Evolutionary conservation across 2,888 invertebrate species (phyloP), one percentile per base, ranked within the genome.

Genomic region (Hydraecia micacea): DNA sequence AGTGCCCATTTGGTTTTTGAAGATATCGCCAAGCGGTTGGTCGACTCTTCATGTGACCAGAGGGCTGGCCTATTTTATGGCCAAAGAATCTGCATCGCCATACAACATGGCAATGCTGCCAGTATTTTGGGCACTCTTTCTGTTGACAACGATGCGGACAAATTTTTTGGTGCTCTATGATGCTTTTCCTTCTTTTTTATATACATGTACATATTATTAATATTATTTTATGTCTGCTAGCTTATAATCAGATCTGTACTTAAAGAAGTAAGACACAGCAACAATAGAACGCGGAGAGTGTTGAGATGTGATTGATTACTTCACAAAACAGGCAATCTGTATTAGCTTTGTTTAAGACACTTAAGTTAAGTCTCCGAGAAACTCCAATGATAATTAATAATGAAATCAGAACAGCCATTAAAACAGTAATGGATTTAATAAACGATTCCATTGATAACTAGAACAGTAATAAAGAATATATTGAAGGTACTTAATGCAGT

Each of bases 261-360:
- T 15, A 36, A 52, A 67, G 15, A n/a, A 49, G 32, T 13, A 32
- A 67, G 46, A 55, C 68, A 55, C 28, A 36, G 52, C 21, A 72
- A 79, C 52, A 76, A 85, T 63, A 52, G 49, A 77, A 46, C 7
- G 58, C 15, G n/a, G 71, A 71, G 36, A 71, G 68, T 71, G 60
- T 73, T 55, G 49, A 66, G 73, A 84, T 76, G 69, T 81, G 81
- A 81, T 85, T 74, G 73, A 85, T 85, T 74, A 71, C 73, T 74
- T 68, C 52, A 49, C 65, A 73, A 66, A 73, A 71, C 52, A 68
- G 62, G n/a, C 55, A 81, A 80, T 81, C 49, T 62, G 71, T 68
- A 58, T 60, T 32, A 63, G 32, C 32, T 77, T 81, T 69, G 77
- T 69, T 74, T 66, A 39, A 81, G 28, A 69, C 42, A 81, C 65